These are phyloP conservation scores for Sebastolobus altivelis DNA, from an alignment of 2,797 vertebrate species.

Conservation along the genomic window DNA sequence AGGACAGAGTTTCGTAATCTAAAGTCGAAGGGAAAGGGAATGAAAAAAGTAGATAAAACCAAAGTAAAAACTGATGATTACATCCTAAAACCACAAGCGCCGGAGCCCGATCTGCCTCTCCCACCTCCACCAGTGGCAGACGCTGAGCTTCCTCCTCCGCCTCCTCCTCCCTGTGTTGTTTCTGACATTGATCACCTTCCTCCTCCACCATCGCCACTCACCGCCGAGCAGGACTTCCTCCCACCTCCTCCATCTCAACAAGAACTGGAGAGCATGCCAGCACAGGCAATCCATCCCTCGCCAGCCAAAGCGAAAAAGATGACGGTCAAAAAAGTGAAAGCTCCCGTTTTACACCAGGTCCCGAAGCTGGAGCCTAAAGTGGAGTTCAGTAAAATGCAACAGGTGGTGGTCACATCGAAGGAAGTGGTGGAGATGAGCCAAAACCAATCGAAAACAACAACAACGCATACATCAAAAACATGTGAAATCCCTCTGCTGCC, in stretches of 20 bases:
- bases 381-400: slow-evolving; percentile 64
- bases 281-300: slow-evolving; percentile 53
- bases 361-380: slow-evolving; percentile 84
- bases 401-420: slow-evolving; percentile 48
- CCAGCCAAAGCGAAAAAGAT: slow-evolving; percentile 80
- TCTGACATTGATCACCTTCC: slow-evolving; percentile 82
- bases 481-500: slow-evolving; percentile 72
- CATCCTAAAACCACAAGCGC: slow-evolving; percentile 59
- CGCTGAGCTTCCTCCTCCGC: slow-evolving; percentile 76
- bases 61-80: slow-evolving; percentile 80
- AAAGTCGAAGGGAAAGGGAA: slow-evolving; percentile 77
- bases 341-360: slow-evolving; percentile 75
- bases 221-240: slow-evolving; percentile 75
- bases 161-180: slow-evolving; percentile 80
- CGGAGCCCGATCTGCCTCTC: slow-evolving; percentile 87
- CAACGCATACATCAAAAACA: slow-evolving; percentile 55
- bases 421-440: slow-evolving; percentile 58
- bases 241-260: slow-evolving; percentile 85
- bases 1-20: slow-evolving; percentile 86
- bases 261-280: slow-evolving; percentile 82
- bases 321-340: slow-evolving; percentile 83
- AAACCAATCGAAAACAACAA: slow-evolving; percentile 55
- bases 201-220: slow-evolving; percentile 73
- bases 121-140: slow-evolving; percentile 86
- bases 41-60: slow-evolving; percentile 79